Evolutionary conservation across 2,797 vertebrate genomes (phyloP), one percentile per base, ranked within the genome.

Genomic region (Hydrocynus forskahlii): DNA sequence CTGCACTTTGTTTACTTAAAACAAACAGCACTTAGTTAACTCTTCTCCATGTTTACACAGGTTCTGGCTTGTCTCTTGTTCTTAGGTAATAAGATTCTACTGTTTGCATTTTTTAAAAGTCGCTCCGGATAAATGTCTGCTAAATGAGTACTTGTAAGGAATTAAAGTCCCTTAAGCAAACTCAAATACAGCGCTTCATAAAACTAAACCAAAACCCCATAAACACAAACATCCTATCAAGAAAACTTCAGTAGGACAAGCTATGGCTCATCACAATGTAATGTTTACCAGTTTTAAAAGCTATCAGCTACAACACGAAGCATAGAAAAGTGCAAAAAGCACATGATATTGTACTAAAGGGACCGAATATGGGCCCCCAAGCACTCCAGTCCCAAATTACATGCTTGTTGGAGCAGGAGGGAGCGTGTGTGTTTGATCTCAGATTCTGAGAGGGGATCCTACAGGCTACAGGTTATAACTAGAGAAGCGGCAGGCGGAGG

Each of bases 381-480:
- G 55, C 40, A 40, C 25, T 35, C n/a, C 29, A 83, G 40, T 62
- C 52, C 55, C 78, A 83, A 52, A 81, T 85, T 54, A 78, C 55
- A 81, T 48, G 75, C 57, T 84, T 74, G 74, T 25, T 80, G 21
- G 17, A 74, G 43, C 78, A 35, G 78, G 7, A 35, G 72, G 60
- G 50, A 63, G 73, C 52, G 72, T 50, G 57, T 14, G 69, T 19
- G 13, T 50, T 57, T 60, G 59, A 12, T 43, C 60, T 68, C 35
- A 82, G 63, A 62, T 80, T 54, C 82, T 83, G 82, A 81, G 52
- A 75, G 75, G 45, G 66, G 60, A 79, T 82, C 79, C 67, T 81
- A 63, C 38, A 73, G 78, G 78, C 67, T 81, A 75, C 76, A 80
- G 57, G 59, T 86, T 78, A 74, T 50, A 78, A 75, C 35, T 50